Evolutionary conservation across 2,797 vertebrate genomes (phyloP).

Genomic region (Heliangelus exortis): DNA sequence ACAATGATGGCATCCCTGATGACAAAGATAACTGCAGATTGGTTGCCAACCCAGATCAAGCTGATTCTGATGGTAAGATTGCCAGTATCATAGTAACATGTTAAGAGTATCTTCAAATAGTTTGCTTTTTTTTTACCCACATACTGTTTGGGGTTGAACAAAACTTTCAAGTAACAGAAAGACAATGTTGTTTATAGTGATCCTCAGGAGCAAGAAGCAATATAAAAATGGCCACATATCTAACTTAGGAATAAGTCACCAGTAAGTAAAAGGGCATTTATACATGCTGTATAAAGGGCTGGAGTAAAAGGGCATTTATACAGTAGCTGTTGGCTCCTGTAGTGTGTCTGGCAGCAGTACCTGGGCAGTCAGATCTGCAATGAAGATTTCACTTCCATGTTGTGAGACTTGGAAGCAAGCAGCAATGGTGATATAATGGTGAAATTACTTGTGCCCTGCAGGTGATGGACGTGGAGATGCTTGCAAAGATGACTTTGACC

Average conservation of each 20-base stretch:
- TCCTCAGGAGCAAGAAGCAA: not conserved
- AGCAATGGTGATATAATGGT: not conserved
- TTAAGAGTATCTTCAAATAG: not conserved
- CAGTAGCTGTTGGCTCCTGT: not conserved
- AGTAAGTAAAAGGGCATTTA: not conserved
- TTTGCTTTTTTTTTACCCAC: not conserved
- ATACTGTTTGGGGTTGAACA: not conserved
- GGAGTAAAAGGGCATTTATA: not conserved
- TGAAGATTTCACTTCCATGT: not conserved
- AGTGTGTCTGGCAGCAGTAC: not conserved
- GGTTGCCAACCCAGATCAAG: slow-evolving; percentile 92
- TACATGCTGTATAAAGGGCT: not conserved
- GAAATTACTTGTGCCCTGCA: slow-evolving; percentile 51
- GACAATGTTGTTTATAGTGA: not conserved
- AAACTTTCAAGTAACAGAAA: not conserved
- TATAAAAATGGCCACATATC: not conserved
- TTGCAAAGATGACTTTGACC: slow-evolving; percentile 97
- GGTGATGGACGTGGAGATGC: slow-evolving; percentile 95
- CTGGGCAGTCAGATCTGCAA: not conserved
- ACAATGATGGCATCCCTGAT: slow-evolving; percentile 96
- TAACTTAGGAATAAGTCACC: not conserved
- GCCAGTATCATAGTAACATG: not conserved
- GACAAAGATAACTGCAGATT: slow-evolving; percentile 97
- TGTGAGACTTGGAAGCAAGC: not conserved
- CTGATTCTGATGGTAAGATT: slow-evolving; percentile 90